Evolutionary conservation across 2,113 vertebrate species (phyloP).

Genomic region (Oxyura jamaicensis): DNA sequence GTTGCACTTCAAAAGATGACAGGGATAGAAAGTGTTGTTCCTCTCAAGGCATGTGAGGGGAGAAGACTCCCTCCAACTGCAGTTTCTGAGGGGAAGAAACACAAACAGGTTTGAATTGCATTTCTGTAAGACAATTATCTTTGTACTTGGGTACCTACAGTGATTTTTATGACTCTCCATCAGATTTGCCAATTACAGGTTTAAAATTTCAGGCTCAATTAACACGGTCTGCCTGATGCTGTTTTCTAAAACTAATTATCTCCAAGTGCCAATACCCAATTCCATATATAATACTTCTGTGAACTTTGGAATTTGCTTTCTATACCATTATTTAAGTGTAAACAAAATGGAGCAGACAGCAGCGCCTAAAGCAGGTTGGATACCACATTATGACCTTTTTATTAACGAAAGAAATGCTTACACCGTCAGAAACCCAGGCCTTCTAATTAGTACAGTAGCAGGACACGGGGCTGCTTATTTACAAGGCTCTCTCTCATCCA

Average conservation of each 20-base stretch:
- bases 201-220: slow-evolving; percentile 50
- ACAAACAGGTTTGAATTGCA: neutral
- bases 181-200: neutral
- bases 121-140: neutral
- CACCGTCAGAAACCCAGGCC: neutral
- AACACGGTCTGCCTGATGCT: neutral
- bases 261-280: neutral
- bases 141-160: neutral
- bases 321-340: neutral
- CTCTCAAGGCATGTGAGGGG: neutral
- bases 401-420: neutral
- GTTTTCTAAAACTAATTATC: slow-evolving; percentile 41
- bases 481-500: neutral
- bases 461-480: neutral
- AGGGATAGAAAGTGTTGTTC: neutral
- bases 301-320: slow-evolving; percentile 41
- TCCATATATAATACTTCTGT: neutral
- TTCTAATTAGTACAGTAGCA: neutral
- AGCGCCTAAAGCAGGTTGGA: neutral
- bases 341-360: neutral
- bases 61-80: neutral
- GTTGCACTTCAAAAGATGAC: neutral
- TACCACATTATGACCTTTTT: slow-evolving; percentile 28
- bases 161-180: neutral
- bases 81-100: neutral